Conservation (phyloP, 2,888 invertebrate species). For the Teleogryllus oceanicus region DNA sequence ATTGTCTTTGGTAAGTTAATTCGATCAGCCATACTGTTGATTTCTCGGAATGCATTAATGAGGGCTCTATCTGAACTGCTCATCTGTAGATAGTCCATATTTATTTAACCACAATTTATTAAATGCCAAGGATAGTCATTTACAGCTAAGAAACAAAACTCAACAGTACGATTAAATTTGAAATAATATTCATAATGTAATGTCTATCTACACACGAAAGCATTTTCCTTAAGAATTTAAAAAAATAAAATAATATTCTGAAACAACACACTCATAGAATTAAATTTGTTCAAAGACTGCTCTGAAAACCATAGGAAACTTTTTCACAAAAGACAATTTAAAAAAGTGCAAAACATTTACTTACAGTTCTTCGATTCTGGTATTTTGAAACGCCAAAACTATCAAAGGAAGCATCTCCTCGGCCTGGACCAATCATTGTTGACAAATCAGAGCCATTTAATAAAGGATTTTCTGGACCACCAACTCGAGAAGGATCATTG, state of each 20-base stretch:
- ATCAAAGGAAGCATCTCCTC: slow-evolving; percentile 81
- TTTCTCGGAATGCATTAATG: slow-evolving; percentile 94
- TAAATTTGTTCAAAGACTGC: neutral
- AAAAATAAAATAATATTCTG: neutral
- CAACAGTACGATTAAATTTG: neutral
- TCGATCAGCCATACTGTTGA: slow-evolving; percentile 96
- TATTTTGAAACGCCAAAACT: slow-evolving; percentile 70
- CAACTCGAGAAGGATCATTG: slow-evolving; percentile 98
- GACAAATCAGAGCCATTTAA: slow-evolving; percentile 93
- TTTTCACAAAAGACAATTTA: slow-evolving; percentile 11
- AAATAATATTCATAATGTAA: neutral
- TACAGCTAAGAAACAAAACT: neutral
- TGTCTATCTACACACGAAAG: neutral
- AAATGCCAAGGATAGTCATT: neutral
- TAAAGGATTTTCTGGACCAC: slow-evolving; percentile 97
- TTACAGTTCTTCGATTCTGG: slow-evolving; percentile 60
- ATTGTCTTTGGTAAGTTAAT: slow-evolving; percentile 96
- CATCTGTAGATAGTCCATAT: slow-evolving; percentile 58
- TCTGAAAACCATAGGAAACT: neutral
- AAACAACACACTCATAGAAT: neutral
- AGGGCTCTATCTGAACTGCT: slow-evolving; percentile 94
- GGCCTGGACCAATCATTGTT: slow-evolving; percentile 82
- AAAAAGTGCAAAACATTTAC: slow-evolving; percentile 37
- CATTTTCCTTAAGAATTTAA: neutral
- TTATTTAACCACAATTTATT: too few species aligned